Conservation (phyloP, 2,888 invertebrate species). For the Boloria selene region DNA sequence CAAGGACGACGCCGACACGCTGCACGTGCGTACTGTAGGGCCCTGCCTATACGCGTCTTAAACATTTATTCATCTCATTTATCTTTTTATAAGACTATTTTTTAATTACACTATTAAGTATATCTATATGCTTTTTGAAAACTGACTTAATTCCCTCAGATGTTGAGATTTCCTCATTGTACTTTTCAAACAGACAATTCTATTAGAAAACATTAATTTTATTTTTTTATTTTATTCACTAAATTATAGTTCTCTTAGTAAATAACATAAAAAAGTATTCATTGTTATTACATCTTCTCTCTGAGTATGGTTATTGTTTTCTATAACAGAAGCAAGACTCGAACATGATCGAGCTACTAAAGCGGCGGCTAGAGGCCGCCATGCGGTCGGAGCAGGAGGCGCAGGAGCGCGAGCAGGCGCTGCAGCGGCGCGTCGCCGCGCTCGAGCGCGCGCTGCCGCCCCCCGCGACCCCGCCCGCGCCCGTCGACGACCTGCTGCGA, state of each 20-base stretch:
- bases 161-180: background rate
- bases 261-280: too few relatives aligned
- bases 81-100: too few relatives aligned
- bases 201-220: too few relatives aligned
- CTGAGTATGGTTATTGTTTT: too few relatives aligned
- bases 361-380: constrained; percentile 84
- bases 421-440: constrained; percentile 67
- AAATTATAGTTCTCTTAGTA: too few relatives aligned
- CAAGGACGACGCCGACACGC: constrained; percentile 77
- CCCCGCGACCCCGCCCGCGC: constrained; percentile 49
- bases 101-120: too few relatives aligned
- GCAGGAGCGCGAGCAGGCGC: constrained; percentile 81
- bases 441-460: constrained; percentile 56
- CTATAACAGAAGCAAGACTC: constrained; percentile 83
- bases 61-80: too few relatives aligned
- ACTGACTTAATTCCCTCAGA: background rate
- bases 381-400: constrained; percentile 85
- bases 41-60: background rate
- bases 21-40: constrained; percentile 63
- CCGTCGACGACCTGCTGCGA: constrained; percentile 44
- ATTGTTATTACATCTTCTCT: too few relatives aligned
- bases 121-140: too few relatives aligned
- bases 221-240: too few relatives aligned
- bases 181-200: too few relatives aligned
- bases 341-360: constrained; percentile 84